Evolutionary conservation across 2,888 invertebrate genomes (phyloP).

Genomic region (Choreutis nemorana): DNA sequence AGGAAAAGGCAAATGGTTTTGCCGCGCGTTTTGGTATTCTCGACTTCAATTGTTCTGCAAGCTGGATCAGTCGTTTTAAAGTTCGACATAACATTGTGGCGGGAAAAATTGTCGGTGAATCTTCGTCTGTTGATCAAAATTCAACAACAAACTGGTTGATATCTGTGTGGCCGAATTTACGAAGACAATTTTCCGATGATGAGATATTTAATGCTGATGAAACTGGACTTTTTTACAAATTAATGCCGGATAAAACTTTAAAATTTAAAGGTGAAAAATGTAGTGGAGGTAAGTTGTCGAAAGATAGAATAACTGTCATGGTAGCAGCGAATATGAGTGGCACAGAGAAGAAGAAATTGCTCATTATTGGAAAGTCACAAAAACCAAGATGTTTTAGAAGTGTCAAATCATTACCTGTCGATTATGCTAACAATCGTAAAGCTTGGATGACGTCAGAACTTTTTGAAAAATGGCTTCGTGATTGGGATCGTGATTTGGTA

Average conservation of each 20-base stretch:
- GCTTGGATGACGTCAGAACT: conserved; percentile 4
- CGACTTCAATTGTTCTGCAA: conserved; percentile 5
- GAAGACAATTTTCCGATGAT: conserved; percentile 1
- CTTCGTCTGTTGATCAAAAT: conserved; percentile 3
- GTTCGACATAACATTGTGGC: conserved; percentile 6
- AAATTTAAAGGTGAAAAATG: conserved; percentile 8
- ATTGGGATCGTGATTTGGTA: conserved; percentile 1
- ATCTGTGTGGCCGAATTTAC: conserved; percentile 5
- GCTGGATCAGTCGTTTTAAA: conserved; percentile 7
- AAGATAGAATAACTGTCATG: conserved; percentile 5
- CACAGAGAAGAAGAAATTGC: conserved; percentile 7
- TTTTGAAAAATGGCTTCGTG: background rate
- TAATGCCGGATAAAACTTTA: background rate
- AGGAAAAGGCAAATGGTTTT: conserved; percentile 4
- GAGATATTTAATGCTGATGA: conserved; percentile 14
- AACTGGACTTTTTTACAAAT: conserved; percentile 15
- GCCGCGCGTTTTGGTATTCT: conserved; percentile 1
- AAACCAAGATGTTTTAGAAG: conserved; percentile 2
- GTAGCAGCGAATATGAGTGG: conserved; percentile 5
- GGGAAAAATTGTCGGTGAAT: conserved; percentile 1
- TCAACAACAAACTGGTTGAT: conserved; percentile 3
- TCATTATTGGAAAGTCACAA: conserved; percentile 9
- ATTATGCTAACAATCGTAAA: conserved; percentile 1
- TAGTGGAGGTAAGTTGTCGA: conserved; percentile 1
- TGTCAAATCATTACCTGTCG: conserved; percentile 1